Evolutionary conservation across 2,888 invertebrate genomes (phyloP), one percentile per base, ranked within the genome.

Genomic region (Tenthredo livida): DNA sequence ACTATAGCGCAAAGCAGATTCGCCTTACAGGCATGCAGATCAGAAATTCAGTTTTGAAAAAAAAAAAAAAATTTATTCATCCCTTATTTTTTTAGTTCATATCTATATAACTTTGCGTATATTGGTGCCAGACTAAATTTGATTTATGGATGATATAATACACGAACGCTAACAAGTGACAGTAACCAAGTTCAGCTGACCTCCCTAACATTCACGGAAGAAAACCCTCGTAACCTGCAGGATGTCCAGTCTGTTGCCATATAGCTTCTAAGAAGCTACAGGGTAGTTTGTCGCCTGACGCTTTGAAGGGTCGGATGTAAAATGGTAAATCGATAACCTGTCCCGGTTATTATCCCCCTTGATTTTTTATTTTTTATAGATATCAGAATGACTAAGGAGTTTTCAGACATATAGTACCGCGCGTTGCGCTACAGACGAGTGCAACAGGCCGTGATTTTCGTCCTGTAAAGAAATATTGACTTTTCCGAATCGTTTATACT

Each of bases 201-300:
- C 29, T 47, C 21, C 77, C 25, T 67, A 33, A 33, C 17, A 67
- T 25, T 67, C 54, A 9, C 2, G 58, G 9, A 61, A 80, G 43
- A 43, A 77, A 77, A 77, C 50, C 77, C 77, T 77, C 54, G 54
- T 80, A 61, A 61, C 61, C 80, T 33, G 40, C 80, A 25, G 61
- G 61, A 58, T 61, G 40, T 80, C 80, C 58, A 43, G 61, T 29
- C 37, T 61, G 61, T 80, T 61, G 80, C 21, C 40, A 37, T 37
- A 37, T 37, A 37, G 37, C 61, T 17, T 58, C 25, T 77, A 50
- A 77, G 73, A 43, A 50, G 33, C 47, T 29, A 15, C n/a, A 10
- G 40, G 37, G 37, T 65, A 25, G 58, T 80, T 80, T 80, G 80
- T 80, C 80, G 61, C 25, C 80, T 54, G 47, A 77, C n/a, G 43